phyloP scores from a whole-genome alignment of 1,140 invertebrate genomes.

The Rhopalosiphum padi region DNA sequence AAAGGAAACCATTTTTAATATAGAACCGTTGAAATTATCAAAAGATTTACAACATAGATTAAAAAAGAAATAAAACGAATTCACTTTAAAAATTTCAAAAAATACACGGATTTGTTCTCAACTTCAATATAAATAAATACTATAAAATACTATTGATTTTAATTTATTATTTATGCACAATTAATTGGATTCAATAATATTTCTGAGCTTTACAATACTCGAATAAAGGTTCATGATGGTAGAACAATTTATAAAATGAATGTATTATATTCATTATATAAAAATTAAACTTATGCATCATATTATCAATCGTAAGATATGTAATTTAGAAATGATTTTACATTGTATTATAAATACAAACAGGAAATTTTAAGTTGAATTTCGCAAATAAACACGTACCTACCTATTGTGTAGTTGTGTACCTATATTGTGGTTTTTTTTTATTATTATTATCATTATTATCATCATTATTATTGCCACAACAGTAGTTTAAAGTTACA shows the following conservation, averaged over 20 bases:
- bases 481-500: constrained; percentile 6
- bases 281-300: neutral
- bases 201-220: neutral
- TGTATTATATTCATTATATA: neutral
- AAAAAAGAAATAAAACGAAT: neutral
- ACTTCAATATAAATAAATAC: neutral
- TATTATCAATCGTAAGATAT: neutral
- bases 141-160: neutral
- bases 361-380: neutral
- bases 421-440: neutral
- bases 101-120: neutral
- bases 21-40: neutral
- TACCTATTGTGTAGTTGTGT: neutral
- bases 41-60: neutral
- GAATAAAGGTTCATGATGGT: neutral
- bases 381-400: neutral
- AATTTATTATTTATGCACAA: neutral
- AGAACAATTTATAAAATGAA: neutral
- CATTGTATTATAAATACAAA: neutral
- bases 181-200: neutral
- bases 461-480: neutral
- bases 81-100: neutral
- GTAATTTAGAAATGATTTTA: neutral
- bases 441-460: constrained; percentile 17
- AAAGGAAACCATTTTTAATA: neutral